Evolutionary conservation across 2,888 invertebrate species (phyloP).

Genomic region (Coecobrya sp.): DNA sequence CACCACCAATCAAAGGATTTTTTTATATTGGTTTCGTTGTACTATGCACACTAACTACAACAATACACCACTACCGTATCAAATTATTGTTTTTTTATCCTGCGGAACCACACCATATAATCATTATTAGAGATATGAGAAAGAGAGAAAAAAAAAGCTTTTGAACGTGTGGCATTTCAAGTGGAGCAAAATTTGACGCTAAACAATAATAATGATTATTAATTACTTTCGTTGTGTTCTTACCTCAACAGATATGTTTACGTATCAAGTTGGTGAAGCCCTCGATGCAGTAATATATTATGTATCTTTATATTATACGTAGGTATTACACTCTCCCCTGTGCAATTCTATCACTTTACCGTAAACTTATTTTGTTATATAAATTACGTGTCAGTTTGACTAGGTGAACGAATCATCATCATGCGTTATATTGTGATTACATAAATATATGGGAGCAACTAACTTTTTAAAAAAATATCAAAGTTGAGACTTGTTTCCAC

Average conservation of each 20-base stretch:
- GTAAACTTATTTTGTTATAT: constrained; percentile 36
- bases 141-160: constrained; percentile 18
- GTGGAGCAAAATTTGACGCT: constrained; percentile 74
- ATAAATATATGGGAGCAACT: constrained; percentile 18
- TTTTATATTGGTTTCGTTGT: constrained; percentile 57
- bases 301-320: not conserved
- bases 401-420: constrained; percentile 28
- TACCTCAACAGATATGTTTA: constrained; percentile 30
- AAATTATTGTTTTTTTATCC: constrained; percentile 68
- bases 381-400: constrained; percentile 42
- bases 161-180: constrained; percentile 73
- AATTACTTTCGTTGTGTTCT: constrained; percentile 66
- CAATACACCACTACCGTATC: constrained; percentile 59
- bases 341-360: constrained; percentile 17
- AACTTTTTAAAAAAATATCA: constrained; percentile 43
- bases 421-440: constrained; percentile 17
- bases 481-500: constrained; percentile 34
- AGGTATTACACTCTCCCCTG: not conserved
- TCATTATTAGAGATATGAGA: constrained; percentile 26
- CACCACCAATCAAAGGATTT: constrained; percentile 44
- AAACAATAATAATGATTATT: constrained; percentile 77
- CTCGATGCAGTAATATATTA: not conserved
- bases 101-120: constrained; percentile 70
- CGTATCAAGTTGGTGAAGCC: constrained; percentile 24
- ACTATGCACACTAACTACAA: not conserved